Evolutionary conservation across 1,140 invertebrate genomes (phyloP).

Genomic region (Caenorhabditis tropicalis): DNA sequence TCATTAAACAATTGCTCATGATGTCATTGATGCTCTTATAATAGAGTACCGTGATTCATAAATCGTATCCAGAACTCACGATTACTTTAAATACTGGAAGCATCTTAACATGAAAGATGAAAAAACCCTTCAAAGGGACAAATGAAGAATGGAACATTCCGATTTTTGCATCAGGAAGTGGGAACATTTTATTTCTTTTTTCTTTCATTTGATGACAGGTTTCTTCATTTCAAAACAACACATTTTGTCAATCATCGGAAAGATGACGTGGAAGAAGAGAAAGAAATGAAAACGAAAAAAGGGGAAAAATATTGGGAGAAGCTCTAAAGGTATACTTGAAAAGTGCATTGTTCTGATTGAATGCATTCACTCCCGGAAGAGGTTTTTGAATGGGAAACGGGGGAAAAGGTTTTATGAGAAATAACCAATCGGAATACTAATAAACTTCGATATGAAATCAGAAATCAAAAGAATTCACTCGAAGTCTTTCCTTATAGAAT

Average conservation of each 20-base stretch:
- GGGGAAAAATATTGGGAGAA: not conserved
- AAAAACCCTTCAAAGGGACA: too few species aligned
- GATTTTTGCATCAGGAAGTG: not conserved
- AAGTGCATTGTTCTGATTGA: constrained; percentile 30
- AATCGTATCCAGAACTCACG: too few species aligned
- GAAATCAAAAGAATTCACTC: not conserved
- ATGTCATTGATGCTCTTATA: too few species aligned
- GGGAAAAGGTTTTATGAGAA: not conserved
- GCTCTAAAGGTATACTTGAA: not conserved
- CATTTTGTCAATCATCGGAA: not conserved
- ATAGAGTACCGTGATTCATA: too few species aligned
- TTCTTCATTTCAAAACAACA: not conserved
- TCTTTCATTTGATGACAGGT: not conserved
- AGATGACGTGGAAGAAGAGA: not conserved
- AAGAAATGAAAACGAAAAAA: not conserved
- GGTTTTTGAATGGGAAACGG: constrained; percentile 7
- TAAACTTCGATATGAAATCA: not conserved
- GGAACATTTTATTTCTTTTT: not conserved
- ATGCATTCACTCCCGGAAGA: not conserved
- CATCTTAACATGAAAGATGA: too few species aligned
- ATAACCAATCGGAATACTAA: not conserved
- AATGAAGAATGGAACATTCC: too few species aligned
- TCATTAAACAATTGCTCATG: too few species aligned
- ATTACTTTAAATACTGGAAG: too few species aligned
- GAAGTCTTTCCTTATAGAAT: not conserved